These are phyloP conservation scores for Molossus alvarezi DNA, from an alignment of 2,797 vertebrate genomes.

Conservation along the genomic window DNA sequence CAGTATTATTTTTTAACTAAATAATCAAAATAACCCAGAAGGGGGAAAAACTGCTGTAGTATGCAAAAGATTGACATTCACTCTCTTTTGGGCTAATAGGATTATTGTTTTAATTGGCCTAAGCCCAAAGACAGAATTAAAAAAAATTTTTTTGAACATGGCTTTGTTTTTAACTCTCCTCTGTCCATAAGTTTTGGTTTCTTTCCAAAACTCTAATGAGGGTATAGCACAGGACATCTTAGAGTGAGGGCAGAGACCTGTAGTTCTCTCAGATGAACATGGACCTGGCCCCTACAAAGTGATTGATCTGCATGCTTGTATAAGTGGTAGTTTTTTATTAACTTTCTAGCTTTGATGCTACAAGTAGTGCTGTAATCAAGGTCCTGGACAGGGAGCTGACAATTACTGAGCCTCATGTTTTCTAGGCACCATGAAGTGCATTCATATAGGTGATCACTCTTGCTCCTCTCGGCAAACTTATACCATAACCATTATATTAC, in stretches of 20 bases:
- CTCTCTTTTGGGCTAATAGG: slow-evolving; percentile 10
- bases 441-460: background rate
- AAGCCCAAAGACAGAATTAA: slow-evolving; percentile 16
- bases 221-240: background rate
- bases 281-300: accelerated
- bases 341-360: background rate
- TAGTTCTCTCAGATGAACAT: background rate
- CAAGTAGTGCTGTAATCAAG: background rate
- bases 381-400: background rate
- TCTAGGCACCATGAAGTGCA: background rate
- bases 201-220: background rate
- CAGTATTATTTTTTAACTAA: slow-evolving; percentile 39
- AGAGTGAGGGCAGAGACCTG: background rate
- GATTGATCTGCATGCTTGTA: background rate
- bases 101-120: slow-evolving; percentile 60
- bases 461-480: background rate
- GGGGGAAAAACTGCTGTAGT: background rate
- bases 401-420: background rate
- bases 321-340: background rate
- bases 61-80: background rate
- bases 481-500: background rate
- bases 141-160: slow-evolving; percentile 4
- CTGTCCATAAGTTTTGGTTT: background rate
- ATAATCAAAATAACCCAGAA: background rate
- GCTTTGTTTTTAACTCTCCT: background rate